phyloP scores from a whole-genome alignment of 2,113 vertebrate genomes.

The Psettodes erumei region DNA sequence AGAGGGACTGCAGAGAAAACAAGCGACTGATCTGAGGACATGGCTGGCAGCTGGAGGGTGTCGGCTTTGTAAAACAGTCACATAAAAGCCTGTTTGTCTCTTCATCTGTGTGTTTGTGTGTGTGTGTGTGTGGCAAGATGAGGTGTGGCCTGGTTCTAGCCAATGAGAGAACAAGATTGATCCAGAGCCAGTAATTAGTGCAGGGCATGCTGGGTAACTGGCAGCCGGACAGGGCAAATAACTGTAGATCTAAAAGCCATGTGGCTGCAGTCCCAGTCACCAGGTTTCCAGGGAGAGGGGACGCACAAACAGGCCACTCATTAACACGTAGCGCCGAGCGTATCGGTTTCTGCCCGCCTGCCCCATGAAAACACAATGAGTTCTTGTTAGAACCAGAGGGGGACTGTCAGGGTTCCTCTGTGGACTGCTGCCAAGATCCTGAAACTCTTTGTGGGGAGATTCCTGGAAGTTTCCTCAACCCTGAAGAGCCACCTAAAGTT shows the following conservation, averaged over 20 bases:
- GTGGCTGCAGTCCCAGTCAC: slow-evolving; percentile 22
- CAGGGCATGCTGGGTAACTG: slow-evolving; percentile 58
- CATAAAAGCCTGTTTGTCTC: slow-evolving; percentile 70
- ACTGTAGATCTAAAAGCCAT: slow-evolving; percentile 29
- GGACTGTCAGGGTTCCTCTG: background rate
- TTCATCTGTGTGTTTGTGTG: slow-evolving; percentile 6
- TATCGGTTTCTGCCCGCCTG: slow-evolving; percentile 18
- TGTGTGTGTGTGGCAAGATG: slow-evolving; percentile 29
- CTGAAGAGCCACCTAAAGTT: background rate
- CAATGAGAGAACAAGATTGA: slow-evolving; percentile 43
- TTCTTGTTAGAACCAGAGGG: background rate
- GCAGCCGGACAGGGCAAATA: slow-evolving; percentile 40
- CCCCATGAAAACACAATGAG: slow-evolving; percentile 4
- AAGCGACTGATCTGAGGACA: slow-evolving; percentile 15
- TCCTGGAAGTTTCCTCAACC: no score
- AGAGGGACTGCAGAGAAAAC: background rate
- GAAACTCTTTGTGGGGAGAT: background rate
- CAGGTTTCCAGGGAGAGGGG: slow-evolving; percentile 39
- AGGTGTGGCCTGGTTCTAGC: slow-evolving; percentile 38
- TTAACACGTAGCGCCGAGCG: slow-evolving; percentile 28
- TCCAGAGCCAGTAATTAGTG: slow-evolving; percentile 63
- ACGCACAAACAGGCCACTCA: slow-evolving; percentile 47
- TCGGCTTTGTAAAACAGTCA: slow-evolving; percentile 39
- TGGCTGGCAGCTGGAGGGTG: slow-evolving; percentile 27
- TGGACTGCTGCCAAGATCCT: background rate